Base-by-base conservation (phyloP, 2,797 vertebrate genomes). In the Ciconia nigra region DNA sequence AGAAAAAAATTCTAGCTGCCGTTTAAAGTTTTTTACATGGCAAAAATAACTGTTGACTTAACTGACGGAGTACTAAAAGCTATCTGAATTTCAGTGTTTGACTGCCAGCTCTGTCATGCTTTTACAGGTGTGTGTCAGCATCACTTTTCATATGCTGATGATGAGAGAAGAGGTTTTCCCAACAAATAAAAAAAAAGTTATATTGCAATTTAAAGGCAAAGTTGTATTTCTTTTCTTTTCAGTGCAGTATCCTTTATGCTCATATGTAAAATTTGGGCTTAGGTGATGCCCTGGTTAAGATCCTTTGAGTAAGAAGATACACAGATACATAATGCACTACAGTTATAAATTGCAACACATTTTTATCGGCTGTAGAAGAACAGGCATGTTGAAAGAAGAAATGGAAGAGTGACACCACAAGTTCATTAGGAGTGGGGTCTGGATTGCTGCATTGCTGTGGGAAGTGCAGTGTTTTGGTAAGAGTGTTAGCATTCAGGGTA, bases 351-450 rank as follows among this genome's bases (percentile, higher is more conserved):
- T 31, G 7, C 15, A 29, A 20, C 18, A 3, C 2, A 1, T 22
- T 46, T 82, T 70, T 24, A 11, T 15, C 10, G 5, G 17, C 21
- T 71, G 21, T 33, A 37, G 46, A 49, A 28, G 58, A 15, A 61
- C 18, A 62, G 13, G 5, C 9, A 14, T 5, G 3, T 37, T 41
- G 11, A 20, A 44, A 70, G 67, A 22, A 55, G 72, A 72, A 58
- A 8, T 37, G 21, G 24, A 58, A 87, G 71, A 16, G 67, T 13
- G 55, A 29, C 33, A 42, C 17, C 39, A 10, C 47, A 7, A 1
- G 1, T 7, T 42, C 37, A 1, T 5, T n/a, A 31, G 51, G 42
- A 3, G 21, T 4, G 19, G 63, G 31, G 1, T 55, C 57, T 58
- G 70, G 26, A 52, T 65, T 13, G 2, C 28, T 15, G 29, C 2